Conservation (phyloP, 1,140 invertebrate genomes). For the Platorchestia sp. region DNA sequence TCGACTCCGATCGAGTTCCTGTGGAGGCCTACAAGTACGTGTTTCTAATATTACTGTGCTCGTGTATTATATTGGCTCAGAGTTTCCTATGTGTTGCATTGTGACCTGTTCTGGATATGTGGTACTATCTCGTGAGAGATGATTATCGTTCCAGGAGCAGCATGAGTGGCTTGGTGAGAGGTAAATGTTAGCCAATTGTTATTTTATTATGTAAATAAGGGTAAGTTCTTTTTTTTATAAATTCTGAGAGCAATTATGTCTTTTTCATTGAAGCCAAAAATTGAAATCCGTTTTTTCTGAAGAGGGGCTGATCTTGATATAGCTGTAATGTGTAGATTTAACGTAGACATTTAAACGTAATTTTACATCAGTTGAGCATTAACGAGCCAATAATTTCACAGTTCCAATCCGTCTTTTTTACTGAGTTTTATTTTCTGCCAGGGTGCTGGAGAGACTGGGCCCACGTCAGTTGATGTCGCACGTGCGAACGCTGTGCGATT, state of each 20-base stretch:
- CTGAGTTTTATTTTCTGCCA: constrained; percentile 69
- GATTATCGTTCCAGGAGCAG: background rate
- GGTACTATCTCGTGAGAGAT: background rate
- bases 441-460: constrained; percentile 93
- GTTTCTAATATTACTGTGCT: background rate
- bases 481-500: constrained; percentile 94
- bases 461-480: constrained; percentile 90
- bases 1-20: constrained; percentile 92
- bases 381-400: background rate
- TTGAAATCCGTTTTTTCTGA: background rate
- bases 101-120: background rate
- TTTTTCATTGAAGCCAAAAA: background rate
- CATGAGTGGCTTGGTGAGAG: background rate
- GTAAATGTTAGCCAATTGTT: no score
- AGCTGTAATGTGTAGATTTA: background rate
- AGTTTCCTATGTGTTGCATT: no score
- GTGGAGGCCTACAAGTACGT: constrained; percentile 91
- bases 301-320: background rate
- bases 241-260: background rate
- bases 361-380: background rate
- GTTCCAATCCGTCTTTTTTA: background rate
- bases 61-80: background rate
- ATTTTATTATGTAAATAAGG: background rate
- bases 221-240: background rate
- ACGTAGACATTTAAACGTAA: background rate